These are phyloP conservation scores for Phenganax marumi DNA, from an alignment of 92 coral and sea anemone species.

Conservation along the genomic window DNA sequence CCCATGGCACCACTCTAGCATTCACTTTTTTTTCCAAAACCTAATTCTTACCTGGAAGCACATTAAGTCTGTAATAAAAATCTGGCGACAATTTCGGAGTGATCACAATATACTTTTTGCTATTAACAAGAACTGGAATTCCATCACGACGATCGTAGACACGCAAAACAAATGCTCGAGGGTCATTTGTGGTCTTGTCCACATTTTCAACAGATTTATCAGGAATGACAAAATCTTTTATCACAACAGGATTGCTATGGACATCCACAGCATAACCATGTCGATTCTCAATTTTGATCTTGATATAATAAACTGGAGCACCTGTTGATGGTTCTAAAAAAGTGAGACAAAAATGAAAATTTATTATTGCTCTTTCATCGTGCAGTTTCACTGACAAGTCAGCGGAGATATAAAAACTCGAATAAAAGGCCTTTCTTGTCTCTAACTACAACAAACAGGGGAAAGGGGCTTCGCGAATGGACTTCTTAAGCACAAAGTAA, in stretches of 20 bases:
- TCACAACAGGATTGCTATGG: not conserved
- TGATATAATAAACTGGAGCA: not conserved
- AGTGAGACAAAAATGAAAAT: no score
- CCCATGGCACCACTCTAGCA: no score
- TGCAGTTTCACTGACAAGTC: no score
- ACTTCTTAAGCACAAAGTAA: no score
- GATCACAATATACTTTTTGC: not conserved
- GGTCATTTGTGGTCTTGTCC: not conserved
- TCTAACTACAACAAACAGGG: no score
- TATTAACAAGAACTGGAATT: constrained; percentile 18
- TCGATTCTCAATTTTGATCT: not conserved
- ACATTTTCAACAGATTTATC: not conserved
- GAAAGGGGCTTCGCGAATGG: no score
- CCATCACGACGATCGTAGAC: constrained; percentile 28
- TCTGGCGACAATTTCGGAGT: constrained; percentile 5
- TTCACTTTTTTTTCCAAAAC: not conserved
- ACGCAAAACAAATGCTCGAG: not conserved
- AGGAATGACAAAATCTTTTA: not conserved
- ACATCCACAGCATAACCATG: constrained; percentile 21
- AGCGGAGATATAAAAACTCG: not conserved
- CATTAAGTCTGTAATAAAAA: not conserved
- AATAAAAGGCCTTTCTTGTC: not conserved
- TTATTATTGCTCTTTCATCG: no score
- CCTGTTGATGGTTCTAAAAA: no score
- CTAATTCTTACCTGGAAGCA: constrained; percentile 5